A percentile compares a stretch with the other conserved stretches of the same genome.
Conservation (phyloP, 2,797 vertebrate genomes). For the Amazona finschi region DNA sequence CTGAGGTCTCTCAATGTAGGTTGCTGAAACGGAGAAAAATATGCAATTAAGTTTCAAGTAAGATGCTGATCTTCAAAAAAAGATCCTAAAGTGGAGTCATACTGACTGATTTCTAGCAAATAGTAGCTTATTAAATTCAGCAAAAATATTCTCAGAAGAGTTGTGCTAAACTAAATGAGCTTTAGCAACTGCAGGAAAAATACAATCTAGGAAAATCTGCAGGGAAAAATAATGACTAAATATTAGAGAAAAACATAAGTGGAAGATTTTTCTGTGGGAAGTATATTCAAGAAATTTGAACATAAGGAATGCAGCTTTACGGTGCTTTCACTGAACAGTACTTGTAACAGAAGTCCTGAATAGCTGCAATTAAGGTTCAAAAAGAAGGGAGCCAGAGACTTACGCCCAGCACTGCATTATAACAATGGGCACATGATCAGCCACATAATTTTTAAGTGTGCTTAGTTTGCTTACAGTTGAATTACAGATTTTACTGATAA, state of each 20-base stretch:
- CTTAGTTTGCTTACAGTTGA: not conserved
- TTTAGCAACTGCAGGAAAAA: not conserved
- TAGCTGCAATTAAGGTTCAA: not conserved
- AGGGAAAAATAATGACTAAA: not conserved
- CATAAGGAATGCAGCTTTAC: not conserved
- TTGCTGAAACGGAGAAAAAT: conserved; percentile 59
- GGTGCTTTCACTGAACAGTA: not conserved
- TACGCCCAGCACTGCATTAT: not conserved
- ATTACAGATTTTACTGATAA: not conserved
- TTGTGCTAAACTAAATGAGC: not conserved
- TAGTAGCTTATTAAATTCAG: not conserved
- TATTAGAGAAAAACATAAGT: not conserved
- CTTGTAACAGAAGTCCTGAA: not conserved
- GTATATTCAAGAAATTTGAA: not conserved
- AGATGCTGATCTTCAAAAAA: not conserved
- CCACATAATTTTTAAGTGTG: not conserved
- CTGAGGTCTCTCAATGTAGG: conserved; percentile 85
- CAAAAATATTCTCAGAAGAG: not conserved
- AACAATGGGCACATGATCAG: not conserved
- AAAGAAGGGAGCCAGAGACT: not conserved
- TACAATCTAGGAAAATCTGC: rapidly evolving
- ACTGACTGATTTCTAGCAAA: not conserved
- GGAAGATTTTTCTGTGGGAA: not conserved
- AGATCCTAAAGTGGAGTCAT: not conserved
- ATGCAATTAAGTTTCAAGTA: not conserved